Conservation (phyloP, 2,797 vertebrate species). For the Limnodromus scolopaceus region DNA sequence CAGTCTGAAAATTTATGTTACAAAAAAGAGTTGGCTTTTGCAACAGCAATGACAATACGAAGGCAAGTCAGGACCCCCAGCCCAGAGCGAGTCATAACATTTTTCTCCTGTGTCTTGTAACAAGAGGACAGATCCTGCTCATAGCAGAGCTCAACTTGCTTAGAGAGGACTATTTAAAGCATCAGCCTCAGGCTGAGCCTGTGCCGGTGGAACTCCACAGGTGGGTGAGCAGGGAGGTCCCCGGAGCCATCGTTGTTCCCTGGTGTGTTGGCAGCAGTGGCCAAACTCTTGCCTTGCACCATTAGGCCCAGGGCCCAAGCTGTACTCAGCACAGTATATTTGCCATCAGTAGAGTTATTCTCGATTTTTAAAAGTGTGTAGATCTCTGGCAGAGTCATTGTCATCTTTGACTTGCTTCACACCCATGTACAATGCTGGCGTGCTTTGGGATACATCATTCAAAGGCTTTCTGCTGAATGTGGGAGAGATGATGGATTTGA, state of each 20-base stretch:
- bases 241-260: not conserved
- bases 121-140: not conserved
- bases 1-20: not conserved
- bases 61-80: not conserved
- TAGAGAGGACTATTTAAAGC: not conserved
- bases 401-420: not conserved
- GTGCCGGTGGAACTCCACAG: not conserved
- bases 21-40: not conserved
- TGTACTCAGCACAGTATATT: not conserved
- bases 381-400: not conserved
- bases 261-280: fast-evolving
- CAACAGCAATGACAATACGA: not conserved
- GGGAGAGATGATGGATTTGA: not conserved
- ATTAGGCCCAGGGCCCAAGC: fast-evolving
- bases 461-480: not conserved
- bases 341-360: not conserved
- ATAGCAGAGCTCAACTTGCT: not conserved
- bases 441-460: not conserved
- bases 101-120: not conserved
- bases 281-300: not conserved
- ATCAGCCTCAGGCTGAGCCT: not conserved
- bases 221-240: not conserved
- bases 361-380: not conserved
- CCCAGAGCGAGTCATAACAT: not conserved
- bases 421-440: fast-evolving